Conservation (phyloP, 2,888 invertebrate genomes). For the Drosophila bunnanda region DNA sequence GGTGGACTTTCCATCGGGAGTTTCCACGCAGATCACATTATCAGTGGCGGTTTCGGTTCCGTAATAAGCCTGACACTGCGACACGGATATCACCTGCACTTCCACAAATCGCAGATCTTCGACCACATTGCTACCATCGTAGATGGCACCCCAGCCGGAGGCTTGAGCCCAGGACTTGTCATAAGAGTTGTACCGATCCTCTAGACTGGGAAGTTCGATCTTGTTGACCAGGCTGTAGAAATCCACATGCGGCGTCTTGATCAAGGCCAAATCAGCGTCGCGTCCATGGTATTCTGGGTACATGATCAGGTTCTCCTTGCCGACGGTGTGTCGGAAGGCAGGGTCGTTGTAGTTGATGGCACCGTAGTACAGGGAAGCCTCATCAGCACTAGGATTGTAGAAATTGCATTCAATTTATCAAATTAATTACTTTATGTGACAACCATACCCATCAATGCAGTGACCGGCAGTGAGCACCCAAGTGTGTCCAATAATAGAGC, state of each 20-base stretch:
- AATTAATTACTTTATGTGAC: not conserved
- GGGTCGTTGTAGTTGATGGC: slow-evolving; percentile 47
- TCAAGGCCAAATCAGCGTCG: slow-evolving; percentile 51
- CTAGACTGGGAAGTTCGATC: slow-evolving; percentile 31
- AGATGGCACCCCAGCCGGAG: slow-evolving; percentile 65
- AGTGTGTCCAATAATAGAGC: slow-evolving; percentile 60
- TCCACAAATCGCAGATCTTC: slow-evolving; percentile 52
- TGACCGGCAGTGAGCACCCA: slow-evolving; percentile 74
- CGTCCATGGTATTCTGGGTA: slow-evolving; percentile 37
- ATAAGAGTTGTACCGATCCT: slow-evolving; percentile 27
- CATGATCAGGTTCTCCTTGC: slow-evolving; percentile 29
- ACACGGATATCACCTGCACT: slow-evolving; percentile 60
- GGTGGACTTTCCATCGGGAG: slow-evolving; percentile 56
- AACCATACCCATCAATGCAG: slow-evolving; percentile 26
- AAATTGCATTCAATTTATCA: not conserved
- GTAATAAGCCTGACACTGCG: slow-evolving; percentile 42
- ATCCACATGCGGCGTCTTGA: slow-evolving; percentile 43
- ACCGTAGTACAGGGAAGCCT: slow-evolving; percentile 40
- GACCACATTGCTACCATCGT: slow-evolving; percentile 75
- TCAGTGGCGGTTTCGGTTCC: slow-evolving; percentile 40
- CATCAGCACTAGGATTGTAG: slow-evolving; percentile 17
- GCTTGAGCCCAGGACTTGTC: slow-evolving; percentile 38
- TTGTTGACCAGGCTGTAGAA: slow-evolving; percentile 21
- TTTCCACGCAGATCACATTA: slow-evolving; percentile 67
- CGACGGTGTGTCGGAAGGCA: slow-evolving; percentile 35